A percentile compares a stretch with the other conserved stretches of the same genome.
Conservation (phyloP, 1,140 invertebrate species). For the Maniola jurtina region DNA sequence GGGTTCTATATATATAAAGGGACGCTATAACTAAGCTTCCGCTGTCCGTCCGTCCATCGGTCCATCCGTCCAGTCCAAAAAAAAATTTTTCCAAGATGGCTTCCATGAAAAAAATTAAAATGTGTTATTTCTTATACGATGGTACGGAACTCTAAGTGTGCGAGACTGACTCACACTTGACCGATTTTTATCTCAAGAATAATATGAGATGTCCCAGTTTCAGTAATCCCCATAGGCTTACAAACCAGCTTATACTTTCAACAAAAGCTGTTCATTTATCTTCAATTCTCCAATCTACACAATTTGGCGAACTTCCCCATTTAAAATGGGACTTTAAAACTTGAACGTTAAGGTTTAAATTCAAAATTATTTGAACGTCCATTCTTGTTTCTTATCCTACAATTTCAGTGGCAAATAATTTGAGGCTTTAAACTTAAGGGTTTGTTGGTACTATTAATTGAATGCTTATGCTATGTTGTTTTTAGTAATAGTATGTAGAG, state of each 20-base stretch:
- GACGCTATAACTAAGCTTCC: too few relatives aligned
- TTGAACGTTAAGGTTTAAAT: neutral
- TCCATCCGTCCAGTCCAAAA: too few relatives aligned
- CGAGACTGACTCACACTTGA: too few relatives aligned
- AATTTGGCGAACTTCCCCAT: neutral
- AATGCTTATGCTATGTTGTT: conserved; percentile 1
- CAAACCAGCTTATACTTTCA: neutral
- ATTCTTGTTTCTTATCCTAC: neutral
- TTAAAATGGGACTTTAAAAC: neutral
- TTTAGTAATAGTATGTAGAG: neutral
- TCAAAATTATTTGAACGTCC: neutral
- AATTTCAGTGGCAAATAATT: neutral
- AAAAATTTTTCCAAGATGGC: too few relatives aligned
- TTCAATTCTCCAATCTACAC: conserved; percentile 3
- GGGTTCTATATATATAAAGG: too few relatives aligned
- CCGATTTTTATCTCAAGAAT: too few relatives aligned
- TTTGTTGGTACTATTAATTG: conserved; percentile 4
- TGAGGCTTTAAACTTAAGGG: neutral
- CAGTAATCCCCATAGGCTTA: neutral
- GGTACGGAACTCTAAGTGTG: too few relatives aligned
- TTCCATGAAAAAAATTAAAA: too few relatives aligned
- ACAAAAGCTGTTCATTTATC: conserved; percentile 8
- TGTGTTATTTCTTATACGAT: too few relatives aligned
- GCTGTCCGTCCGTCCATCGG: too few relatives aligned
- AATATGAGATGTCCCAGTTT: neutral